Conservation (phyloP, 2,888 invertebrate species). For the Willowsia nigromaculata region DNA sequence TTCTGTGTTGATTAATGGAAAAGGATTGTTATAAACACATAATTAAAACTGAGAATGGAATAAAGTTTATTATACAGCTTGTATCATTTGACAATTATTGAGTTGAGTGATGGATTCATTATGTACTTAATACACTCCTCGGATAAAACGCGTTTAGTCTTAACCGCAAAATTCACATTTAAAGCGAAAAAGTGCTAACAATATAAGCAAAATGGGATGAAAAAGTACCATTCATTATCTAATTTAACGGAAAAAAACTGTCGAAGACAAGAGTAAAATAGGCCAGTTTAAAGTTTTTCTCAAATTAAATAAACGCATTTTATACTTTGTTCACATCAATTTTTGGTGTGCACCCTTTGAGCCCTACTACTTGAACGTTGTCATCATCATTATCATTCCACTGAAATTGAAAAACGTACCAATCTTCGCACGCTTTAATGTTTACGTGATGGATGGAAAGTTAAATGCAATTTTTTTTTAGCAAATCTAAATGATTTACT, state of each 20-base stretch:
- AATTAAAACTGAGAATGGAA: neutral
- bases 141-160: neutral
- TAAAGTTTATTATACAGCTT: neutral
- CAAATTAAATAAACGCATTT: neutral
- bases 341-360: neutral
- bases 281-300: neutral
- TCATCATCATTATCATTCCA: neutral
- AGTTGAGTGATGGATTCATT: neutral
- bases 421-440: conserved; percentile 21
- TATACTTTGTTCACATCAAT: neutral
- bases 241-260: neutral
- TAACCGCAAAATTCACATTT: neutral
- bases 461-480: neutral
- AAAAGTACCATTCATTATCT: neutral
- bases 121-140: neutral
- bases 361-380: neutral
- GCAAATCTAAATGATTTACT: neutral
- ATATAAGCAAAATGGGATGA: neutral
- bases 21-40: neutral
- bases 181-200: neutral
- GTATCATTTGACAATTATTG: neutral
- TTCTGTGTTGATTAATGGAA: neutral
- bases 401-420: neutral
- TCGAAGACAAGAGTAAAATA: neutral
- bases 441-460: neutral